Conservation (phyloP, 2,113 vertebrate genomes). For the Arizona elegans region DNA sequence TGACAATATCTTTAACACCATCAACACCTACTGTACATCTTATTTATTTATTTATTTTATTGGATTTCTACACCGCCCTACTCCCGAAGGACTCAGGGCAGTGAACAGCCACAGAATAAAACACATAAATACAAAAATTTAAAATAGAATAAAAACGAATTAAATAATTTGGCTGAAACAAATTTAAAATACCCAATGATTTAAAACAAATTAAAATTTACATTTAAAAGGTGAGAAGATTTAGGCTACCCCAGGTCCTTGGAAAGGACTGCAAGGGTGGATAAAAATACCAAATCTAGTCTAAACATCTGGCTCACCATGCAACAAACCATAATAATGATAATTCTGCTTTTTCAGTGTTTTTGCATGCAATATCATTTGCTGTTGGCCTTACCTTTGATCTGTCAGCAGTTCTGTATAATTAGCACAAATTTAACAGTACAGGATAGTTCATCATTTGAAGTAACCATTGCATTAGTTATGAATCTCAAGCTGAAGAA, state of each 20-base stretch:
- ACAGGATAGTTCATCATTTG: conserved; percentile 1
- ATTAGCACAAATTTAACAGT: conserved; percentile 33
- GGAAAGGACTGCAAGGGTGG: neutral
- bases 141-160: too few relatives aligned
- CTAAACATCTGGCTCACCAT: neutral
- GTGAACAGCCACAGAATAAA: too few relatives aligned
- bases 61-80: too few relatives aligned
- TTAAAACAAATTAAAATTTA: too few relatives aligned
- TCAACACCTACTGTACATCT: neutral
- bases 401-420: neutral
- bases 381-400: conserved; percentile 8
- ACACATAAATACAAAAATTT: too few relatives aligned
- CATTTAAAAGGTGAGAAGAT: too few relatives aligned
- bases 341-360: neutral
- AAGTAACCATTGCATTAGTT: neutral
- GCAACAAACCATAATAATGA: neutral
- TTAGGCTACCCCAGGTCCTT: neutral
- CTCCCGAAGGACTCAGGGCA: too few relatives aligned
- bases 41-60: too few relatives aligned
- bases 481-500: conserved; percentile 28
- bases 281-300: neutral
- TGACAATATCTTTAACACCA: neutral
- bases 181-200: too few relatives aligned
- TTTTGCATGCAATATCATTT: conserved; percentile 16
- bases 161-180: too few relatives aligned